Evolutionary conservation across 2,797 vertebrate species (phyloP).

Genomic region (Syngnathus acus): DNA sequence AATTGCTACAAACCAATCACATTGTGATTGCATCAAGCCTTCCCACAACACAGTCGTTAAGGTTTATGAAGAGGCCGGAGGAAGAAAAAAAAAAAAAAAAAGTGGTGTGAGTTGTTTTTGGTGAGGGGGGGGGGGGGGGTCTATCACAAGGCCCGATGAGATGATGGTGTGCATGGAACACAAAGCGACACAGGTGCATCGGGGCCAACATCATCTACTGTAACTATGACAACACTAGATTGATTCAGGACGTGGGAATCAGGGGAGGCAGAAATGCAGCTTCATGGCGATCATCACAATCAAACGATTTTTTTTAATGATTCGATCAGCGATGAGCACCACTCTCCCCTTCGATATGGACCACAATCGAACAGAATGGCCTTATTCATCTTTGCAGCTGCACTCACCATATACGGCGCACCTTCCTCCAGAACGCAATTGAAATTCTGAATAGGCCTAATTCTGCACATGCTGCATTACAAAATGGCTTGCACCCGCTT

Average conservation of each 20-base stretch:
- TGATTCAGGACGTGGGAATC: constrained; percentile 75
- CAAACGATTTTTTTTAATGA: too few relatives aligned
- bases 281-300: constrained; percentile 18
- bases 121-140: background rate
- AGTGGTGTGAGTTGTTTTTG: background rate
- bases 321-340: constrained; percentile 12
- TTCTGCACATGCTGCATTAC: constrained; percentile 74
- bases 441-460: constrained; percentile 73
- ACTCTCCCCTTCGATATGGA: constrained; percentile 40
- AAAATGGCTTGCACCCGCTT: constrained; percentile 69
- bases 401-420: constrained; percentile 30
- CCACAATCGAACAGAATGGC: constrained; percentile 64
- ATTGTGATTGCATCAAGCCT: constrained; percentile 51
- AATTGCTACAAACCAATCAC: constrained; percentile 63
- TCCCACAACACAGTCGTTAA: constrained; percentile 42
- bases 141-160: background rate
- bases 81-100: background rate
- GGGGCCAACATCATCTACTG: constrained; percentile 66
- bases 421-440: constrained; percentile 67
- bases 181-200: constrained; percentile 72
- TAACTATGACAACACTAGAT: constrained; percentile 78
- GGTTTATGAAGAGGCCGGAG: constrained; percentile 40
- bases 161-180: constrained; percentile 56
- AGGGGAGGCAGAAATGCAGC: constrained; percentile 22
- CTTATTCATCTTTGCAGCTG: constrained; percentile 72